phyloP scores from a whole-genome alignment of 2,888 invertebrate species.

The Apamea sordens region DNA sequence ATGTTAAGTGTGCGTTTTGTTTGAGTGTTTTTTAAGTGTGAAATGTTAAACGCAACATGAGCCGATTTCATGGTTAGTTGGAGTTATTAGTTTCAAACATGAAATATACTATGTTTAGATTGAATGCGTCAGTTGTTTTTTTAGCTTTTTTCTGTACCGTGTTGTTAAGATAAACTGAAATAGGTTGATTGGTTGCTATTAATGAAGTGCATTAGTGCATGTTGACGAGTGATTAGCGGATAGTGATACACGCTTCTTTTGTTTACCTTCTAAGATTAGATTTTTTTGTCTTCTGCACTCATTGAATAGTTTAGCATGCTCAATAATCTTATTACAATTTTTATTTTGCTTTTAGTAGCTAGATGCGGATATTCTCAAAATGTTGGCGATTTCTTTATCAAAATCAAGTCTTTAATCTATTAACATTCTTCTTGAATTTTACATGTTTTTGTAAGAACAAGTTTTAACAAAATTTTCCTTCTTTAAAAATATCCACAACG shows the following conservation, averaged over 20 bases:
- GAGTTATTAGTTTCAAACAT: slow-evolving; percentile 79
- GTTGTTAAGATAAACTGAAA: slow-evolving; percentile 62
- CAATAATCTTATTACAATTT: not conserved
- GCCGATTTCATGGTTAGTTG: slow-evolving; percentile 89
- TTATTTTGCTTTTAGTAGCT: not conserved
- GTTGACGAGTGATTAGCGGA: slow-evolving; percentile 34
- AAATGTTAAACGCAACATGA: slow-evolving; percentile 87
- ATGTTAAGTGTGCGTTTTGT: slow-evolving; percentile 82
- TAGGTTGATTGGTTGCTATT: slow-evolving; percentile 58
- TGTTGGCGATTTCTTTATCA: not conserved
- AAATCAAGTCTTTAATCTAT: not conserved
- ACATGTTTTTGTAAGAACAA: not conserved
- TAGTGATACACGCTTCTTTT: slow-evolving; percentile 32
- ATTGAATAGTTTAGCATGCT: slow-evolving; percentile 10
- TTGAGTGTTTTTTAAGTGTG: slow-evolving; percentile 81
- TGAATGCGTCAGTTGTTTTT: slow-evolving; percentile 64
- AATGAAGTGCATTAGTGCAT: slow-evolving; percentile 50
- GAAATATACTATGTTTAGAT: slow-evolving; percentile 71
- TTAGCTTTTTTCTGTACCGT: slow-evolving; percentile 49
- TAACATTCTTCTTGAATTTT: not conserved
- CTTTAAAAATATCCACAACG: slow-evolving; percentile 3
- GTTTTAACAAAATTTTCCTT: not conserved
- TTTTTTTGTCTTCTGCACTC: slow-evolving; percentile 1
- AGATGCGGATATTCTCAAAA: not conserved
- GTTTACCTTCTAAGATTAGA: slow-evolving; percentile 1